These are phyloP conservation scores for Trachelus troglodyta DNA, from an alignment of 2,888 invertebrate genomes.

Conservation along the genomic window DNA sequence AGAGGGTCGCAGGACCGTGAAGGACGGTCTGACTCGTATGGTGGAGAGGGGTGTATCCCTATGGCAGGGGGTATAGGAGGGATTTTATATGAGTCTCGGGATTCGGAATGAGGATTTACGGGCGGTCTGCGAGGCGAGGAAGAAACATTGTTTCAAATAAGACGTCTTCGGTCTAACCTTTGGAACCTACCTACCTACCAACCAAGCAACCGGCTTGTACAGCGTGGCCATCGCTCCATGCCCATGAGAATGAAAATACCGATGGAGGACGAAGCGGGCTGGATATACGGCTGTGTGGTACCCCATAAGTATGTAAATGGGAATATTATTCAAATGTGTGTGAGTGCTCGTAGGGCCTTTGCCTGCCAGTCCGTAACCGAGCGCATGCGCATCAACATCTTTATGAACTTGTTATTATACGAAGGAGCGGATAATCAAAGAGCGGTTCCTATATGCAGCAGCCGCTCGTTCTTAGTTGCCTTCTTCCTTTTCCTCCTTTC, in stretches of 20 bases:
- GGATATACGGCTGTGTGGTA: conserved; percentile 18
- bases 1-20: conserved; percentile 16
- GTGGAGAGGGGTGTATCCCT: conserved; percentile 37
- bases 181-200: conserved; percentile 28
- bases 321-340: conserved; percentile 48
- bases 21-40: conserved; percentile 15
- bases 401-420: conserved; percentile 64
- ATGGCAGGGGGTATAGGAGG: conserved; percentile 26
- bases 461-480: conserved; percentile 15
- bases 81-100: conserved; percentile 63
- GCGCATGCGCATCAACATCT: conserved; percentile 53
- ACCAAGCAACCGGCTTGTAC: not conserved
- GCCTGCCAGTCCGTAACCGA: conserved; percentile 19
- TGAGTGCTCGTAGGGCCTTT: conserved; percentile 28
- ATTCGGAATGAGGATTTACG: conserved; percentile 65
- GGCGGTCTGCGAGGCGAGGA: conserved; percentile 47
- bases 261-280: conserved; percentile 13
- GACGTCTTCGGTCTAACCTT: conserved; percentile 51
- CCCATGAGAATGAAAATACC: conserved; percentile 11
- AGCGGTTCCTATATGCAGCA: conserved; percentile 51
- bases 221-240: not conserved
- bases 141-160: conserved; percentile 64
- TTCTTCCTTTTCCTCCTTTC: conserved; percentile 6
- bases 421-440: conserved; percentile 61
- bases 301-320: conserved; percentile 52